Conservation (phyloP, 2,797 vertebrate genomes). For the Adrianichthys oophorus region DNA sequence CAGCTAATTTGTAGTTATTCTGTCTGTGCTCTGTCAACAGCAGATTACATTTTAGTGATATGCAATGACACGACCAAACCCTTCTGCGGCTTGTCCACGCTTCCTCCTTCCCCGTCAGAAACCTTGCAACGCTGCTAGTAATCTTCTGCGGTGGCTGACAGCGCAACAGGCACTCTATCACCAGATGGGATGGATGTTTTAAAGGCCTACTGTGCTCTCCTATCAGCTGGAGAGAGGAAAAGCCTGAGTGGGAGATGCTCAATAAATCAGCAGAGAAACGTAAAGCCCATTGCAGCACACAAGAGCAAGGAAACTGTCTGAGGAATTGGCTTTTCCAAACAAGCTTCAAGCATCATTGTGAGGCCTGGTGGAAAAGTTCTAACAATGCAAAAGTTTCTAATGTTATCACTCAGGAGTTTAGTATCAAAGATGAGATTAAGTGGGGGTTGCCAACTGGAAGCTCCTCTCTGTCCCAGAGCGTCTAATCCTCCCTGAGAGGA, state of each 20-base stretch:
- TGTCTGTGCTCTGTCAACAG: slow-evolving; percentile 8
- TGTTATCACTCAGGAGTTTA: slow-evolving; percentile 1
- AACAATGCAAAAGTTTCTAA: background rate
- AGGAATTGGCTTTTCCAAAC: slow-evolving; percentile 20
- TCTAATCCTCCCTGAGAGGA: slow-evolving; percentile 38
- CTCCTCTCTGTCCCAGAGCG: slow-evolving; percentile 28
- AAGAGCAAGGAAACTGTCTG: slow-evolving; percentile 20
- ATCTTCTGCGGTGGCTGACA: slow-evolving; percentile 57
- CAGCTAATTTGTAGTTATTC: slow-evolving; percentile 12
- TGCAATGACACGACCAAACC: slow-evolving; percentile 34
- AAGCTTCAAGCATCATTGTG: slow-evolving; percentile 21
- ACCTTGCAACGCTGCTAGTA: slow-evolving; percentile 49
- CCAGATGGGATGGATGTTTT: slow-evolving; percentile 46
- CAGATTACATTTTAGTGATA: slow-evolving; percentile 43
- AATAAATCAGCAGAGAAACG: slow-evolving; percentile 54
- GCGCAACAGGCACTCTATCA: slow-evolving; percentile 59
- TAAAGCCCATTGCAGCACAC: slow-evolving; percentile 22
- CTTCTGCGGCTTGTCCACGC: slow-evolving; percentile 26
- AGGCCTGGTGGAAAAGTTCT: slow-evolving; percentile 1
- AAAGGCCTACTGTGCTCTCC: slow-evolving; percentile 42
- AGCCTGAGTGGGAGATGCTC: slow-evolving; percentile 16
- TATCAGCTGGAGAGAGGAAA: slow-evolving; percentile 37
- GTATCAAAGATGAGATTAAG: slow-evolving; percentile 25
- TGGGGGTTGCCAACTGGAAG: slow-evolving; percentile 14
- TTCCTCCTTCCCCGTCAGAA: slow-evolving; percentile 39